Base-by-base conservation (phyloP, 2,797 vertebrate species). In the Enteromius treurensis region DNA sequence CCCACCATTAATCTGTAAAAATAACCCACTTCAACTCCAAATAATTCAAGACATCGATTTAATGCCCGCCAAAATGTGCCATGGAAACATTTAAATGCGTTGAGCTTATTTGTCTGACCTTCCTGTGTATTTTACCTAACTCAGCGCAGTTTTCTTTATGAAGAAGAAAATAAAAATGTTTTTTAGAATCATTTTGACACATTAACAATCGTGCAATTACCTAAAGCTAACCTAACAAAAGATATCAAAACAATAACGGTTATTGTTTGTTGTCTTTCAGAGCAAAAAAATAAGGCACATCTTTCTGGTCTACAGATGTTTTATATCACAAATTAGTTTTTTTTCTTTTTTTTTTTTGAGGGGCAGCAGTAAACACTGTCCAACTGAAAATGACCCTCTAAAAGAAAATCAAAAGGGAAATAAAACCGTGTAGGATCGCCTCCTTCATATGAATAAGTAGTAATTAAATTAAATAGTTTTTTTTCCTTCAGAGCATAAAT, bases 1-100 rank as follows among this genome's bases (percentile, higher is more conserved):
- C 91, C 90, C 91, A 88, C 88, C 85, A 91, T 93, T 92, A 92
- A 92, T 93, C 89, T 92, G 90, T 94, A 92, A 92, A 94, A 95
- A 94, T 91, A 88, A 90, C 93, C 93, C 89, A 91, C 91, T 93
- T 90, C 86, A 90, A 89, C 89, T 88, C 88, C 53, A 86, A 88
- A 80, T 92, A 93, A 93, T 93, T 90, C 92, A 93, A 93, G 87
- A 90, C 64, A 45, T 45, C 93, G 89, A 92, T 91, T 93, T 53
- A 84, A 53, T 67, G 67, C 58, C 58, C 65, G n/a, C 62, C 73
- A 79, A 81, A 89, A 71, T 79, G 78, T 81, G 65, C 78, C 78
- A 81, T 80, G 80, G 19, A 58, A 67, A 83, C 0, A 0, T 45
- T 77, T 1, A 53, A 68, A 76, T 67, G 42, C 0, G 7, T 17